phyloP scores from a whole-genome alignment of 2,113 vertebrate genomes.

The Pungitius pungitius region DNA sequence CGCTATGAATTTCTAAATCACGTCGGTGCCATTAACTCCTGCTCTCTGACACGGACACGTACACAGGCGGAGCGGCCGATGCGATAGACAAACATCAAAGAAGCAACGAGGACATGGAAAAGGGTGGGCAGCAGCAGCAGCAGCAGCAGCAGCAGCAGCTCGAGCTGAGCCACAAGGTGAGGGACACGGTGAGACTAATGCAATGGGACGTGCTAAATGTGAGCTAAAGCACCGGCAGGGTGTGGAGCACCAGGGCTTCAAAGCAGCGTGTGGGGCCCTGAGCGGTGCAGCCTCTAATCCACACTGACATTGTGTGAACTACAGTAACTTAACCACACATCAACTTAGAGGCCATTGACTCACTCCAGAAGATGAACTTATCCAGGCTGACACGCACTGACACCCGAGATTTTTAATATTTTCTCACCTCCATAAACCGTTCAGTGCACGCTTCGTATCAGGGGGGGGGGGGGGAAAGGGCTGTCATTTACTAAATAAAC shows the following conservation, averaged over 20 bases:
- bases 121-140: slow-evolving; percentile 37
- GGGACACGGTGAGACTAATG: slow-evolving; percentile 74
- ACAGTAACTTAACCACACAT: slow-evolving; percentile 70
- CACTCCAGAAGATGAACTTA: slow-evolving; percentile 50
- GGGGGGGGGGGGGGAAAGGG: background rate
- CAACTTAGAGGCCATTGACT: slow-evolving; percentile 54
- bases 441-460: background rate
- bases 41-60: slow-evolving; percentile 24
- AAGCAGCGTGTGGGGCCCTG: slow-evolving; percentile 44
- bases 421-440: background rate
- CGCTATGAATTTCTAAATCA: slow-evolving; percentile 17
- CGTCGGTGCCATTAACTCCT: slow-evolving; percentile 35
- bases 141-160: slow-evolving; percentile 39
- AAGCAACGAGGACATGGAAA: slow-evolving; percentile 42
- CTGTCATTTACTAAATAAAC: background rate
- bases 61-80: background rate
- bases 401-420: slow-evolving; percentile 26
- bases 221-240: slow-evolving; percentile 73
- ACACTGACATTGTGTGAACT: slow-evolving; percentile 73
- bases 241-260: slow-evolving; percentile 64
- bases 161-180: slow-evolving; percentile 68
- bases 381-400: slow-evolving; percentile 30
- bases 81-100: slow-evolving; percentile 60
- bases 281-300: slow-evolving; percentile 62
- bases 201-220: slow-evolving; percentile 76